Base-by-base conservation (phyloP, 1,140 invertebrate genomes). In the Apis florea region DNA sequence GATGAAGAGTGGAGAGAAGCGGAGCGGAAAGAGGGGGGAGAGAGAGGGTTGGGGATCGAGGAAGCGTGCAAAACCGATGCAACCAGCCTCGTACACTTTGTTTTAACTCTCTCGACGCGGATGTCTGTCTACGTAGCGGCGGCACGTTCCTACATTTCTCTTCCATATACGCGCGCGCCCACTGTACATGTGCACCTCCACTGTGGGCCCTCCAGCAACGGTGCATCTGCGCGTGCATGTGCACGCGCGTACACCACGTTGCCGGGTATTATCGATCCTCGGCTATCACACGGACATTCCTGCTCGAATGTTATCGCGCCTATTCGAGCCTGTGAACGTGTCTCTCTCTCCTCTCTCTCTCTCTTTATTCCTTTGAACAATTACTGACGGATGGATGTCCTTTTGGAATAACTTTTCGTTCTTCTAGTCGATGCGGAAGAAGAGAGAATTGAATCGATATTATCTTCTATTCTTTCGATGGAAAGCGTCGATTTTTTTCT, bases 181-280 rank as follows among this genome's bases (percentile, higher is more conserved):
- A 56, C 26, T 12, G 9, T 12, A 10, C 51, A 8, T 12, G 49
- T 31, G 2, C 31, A 2, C 26, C 11, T 24, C 24, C n/a, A 26
- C 49, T 40, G 26, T 2, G 54, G 70, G 70, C 51, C 53, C 70
- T 72, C 31, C 51, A 54, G 40, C 64, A 66, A 21, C 40, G 74
- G 17, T 53, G 58, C 59, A 79, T 71, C 68, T 69, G 68, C 68
- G 68, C 24, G 58, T 24, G 4, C 8, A 53, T 53, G 61, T 15
- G 24, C 66, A 19, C 53, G 24, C 63, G 72, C 71, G 68, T 71
- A 26, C 47, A 19, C n/a, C 76, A 63, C 70, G 79, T 74, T 75
- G 72, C 74, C 70, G 83, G 87, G 82, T 89, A 89, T 83, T 89
- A 89, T 89, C 88, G 88, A 89, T 89, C 87, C 82, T 67, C 31